Percentiles rank a stretch among this genome's conserved stretches.
Evolutionary conservation across 1,140 invertebrate species (phyloP).

Genomic region (Reticulitermes speratus): DNA sequence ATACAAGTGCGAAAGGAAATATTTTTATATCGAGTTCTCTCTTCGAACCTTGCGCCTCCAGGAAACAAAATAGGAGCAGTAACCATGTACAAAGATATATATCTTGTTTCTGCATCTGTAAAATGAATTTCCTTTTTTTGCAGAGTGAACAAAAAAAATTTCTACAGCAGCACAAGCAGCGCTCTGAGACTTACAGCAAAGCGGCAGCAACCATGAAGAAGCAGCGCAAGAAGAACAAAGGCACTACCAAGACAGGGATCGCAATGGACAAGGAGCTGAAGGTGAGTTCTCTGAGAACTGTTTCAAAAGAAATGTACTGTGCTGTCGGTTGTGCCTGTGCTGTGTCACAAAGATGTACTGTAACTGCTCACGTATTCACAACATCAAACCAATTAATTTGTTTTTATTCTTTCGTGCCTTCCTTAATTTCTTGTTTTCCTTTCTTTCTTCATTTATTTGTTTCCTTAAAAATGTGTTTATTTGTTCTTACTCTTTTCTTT

Average conservation of each 20-base stretch:
- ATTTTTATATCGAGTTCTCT: too few species aligned
- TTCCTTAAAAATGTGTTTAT: too few species aligned
- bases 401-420: not conserved
- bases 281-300: slow-evolving; percentile 48
- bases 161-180: slow-evolving; percentile 82
- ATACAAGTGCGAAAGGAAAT: too few species aligned
- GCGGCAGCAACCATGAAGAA: slow-evolving; percentile 87
- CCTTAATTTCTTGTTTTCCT: not conserved
- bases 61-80: not conserved
- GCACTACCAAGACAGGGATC: slow-evolving; percentile 70
- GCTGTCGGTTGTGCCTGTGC: not conserved
- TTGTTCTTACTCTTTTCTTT: not conserved
- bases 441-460: not conserved
- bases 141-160: slow-evolving; percentile 89
- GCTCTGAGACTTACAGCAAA: slow-evolving; percentile 85
- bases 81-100: not conserved
- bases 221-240: slow-evolving; percentile 75
- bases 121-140: not conserved
- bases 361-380: not conserved
- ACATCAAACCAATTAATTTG: not conserved
- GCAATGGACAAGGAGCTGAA: slow-evolving; percentile 88
- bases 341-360: not conserved
- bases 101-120: not conserved
- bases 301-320: not conserved
- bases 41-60: too few species aligned